Evolutionary conservation across 2,888 invertebrate genomes (phyloP).

Genomic region (Pyrochroa serraticornis): DNA sequence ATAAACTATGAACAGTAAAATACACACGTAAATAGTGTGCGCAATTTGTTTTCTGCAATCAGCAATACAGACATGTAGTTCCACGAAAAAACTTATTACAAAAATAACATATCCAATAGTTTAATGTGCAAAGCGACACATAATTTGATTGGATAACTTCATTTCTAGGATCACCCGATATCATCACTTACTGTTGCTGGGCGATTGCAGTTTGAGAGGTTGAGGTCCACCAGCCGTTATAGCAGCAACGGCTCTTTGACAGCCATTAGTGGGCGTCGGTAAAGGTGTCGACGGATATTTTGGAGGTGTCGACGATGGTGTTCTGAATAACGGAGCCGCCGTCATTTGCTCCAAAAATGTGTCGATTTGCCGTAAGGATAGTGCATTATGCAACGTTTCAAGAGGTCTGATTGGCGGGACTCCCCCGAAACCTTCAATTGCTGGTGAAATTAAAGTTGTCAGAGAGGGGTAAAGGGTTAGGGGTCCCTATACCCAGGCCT

Average conservation of each 20-base stretch:
- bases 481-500: not conserved
- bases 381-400: slow-evolving; percentile 96
- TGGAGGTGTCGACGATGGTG: slow-evolving; percentile 75
- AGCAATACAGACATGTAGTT: no score
- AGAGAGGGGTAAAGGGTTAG: not conserved
- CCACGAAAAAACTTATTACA: no score
- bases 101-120: no score
- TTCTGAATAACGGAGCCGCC: slow-evolving; percentile 72
- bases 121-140: no score
- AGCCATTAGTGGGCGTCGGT: slow-evolving; percentile 53
- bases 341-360: slow-evolving; percentile 88
- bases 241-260: slow-evolving; percentile 43
- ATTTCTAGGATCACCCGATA: no score
- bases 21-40: no score
- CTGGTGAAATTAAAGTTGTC: slow-evolving; percentile 52
- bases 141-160: no score
- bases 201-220: slow-evolving; percentile 58
- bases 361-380: slow-evolving; percentile 91
- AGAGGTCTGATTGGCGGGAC: slow-evolving; percentile 95
- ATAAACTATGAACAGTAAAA: no score
- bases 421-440: slow-evolving; percentile 85
- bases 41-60: no score
- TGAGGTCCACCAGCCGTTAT: slow-evolving; percentile 41
- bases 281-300: slow-evolving; percentile 66
- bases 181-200: slow-evolving; percentile 59